These are phyloP conservation scores for Dipodomys ordii DNA, from an alignment of 2,113 vertebrate species.

Conservation along the genomic window DNA sequence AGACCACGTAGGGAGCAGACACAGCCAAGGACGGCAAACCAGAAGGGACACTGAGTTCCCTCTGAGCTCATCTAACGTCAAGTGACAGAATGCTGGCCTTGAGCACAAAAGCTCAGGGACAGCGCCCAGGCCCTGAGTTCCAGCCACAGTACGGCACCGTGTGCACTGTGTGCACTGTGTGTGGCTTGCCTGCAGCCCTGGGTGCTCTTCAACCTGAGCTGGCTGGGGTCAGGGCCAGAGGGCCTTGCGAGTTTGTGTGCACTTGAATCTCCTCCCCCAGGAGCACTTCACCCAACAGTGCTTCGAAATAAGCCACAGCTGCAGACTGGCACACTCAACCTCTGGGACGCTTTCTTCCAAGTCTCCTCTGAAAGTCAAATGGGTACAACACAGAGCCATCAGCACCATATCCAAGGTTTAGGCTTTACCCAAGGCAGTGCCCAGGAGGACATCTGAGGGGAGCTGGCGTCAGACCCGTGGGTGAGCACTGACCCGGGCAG, in stretches of 20 bases:
- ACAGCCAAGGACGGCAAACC: background rate
- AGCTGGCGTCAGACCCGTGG: background rate
- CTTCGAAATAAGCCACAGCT: background rate
- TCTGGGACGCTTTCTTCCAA: background rate
- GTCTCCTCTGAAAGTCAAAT: too few relatives aligned
- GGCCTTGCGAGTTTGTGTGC: background rate
- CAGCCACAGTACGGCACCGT: too few relatives aligned
- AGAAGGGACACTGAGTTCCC: background rate
- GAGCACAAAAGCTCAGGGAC: too few relatives aligned
- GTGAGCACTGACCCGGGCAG: background rate
- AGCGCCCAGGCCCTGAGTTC: too few relatives aligned
- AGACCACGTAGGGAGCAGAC: background rate
- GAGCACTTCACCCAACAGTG: background rate
- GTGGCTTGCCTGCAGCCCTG: background rate
- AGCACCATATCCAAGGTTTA: too few relatives aligned
- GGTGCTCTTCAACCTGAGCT: background rate
- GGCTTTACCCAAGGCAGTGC: too few relatives aligned
- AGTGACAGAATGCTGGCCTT: too few relatives aligned
- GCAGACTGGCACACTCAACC: background rate
- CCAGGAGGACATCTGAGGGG: too few relatives aligned
- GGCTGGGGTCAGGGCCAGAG: background rate
- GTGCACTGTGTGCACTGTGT: too few relatives aligned
- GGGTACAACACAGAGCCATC: too few relatives aligned
- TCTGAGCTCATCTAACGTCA: background rate
- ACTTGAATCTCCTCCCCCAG: background rate